phyloP scores from a whole-genome alignment of 2,113 vertebrate species.

The Microcebus murinus region DNA sequence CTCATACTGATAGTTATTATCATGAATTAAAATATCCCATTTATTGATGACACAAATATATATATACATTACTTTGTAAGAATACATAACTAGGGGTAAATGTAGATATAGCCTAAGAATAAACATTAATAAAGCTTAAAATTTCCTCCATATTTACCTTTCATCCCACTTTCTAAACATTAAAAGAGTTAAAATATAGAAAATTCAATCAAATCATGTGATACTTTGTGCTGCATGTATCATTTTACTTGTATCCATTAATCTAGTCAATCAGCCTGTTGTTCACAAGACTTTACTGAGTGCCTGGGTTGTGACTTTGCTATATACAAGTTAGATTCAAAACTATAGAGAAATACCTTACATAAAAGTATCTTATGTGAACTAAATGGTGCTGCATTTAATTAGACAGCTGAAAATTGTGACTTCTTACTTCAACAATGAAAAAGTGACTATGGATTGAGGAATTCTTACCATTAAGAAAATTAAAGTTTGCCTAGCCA shows the following conservation, averaged over 20 bases:
- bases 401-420: background rate
- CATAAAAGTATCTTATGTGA: background rate
- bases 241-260: background rate
- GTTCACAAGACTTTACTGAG: background rate
- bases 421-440: background rate
- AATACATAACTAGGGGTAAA: background rate
- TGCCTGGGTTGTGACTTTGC: background rate
- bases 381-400: background rate
- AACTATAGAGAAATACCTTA: background rate
- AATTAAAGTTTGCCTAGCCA: background rate
- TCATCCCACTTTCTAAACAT: background rate
- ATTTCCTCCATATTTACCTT: background rate
- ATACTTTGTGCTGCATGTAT: background rate
- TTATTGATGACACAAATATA: conserved; percentile 1
- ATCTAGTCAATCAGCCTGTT: background rate
- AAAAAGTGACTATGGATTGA: background rate
- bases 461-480: background rate
- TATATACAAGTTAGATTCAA: background rate
- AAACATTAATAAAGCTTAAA: background rate
- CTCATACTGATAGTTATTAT: background rate
- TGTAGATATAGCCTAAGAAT: background rate
- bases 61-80: background rate
- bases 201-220: background rate
- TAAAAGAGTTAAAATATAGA: background rate
- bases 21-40: background rate